phyloP scores from a whole-genome alignment of 2,888 invertebrate genomes.

The Stenodera caucasica region DNA sequence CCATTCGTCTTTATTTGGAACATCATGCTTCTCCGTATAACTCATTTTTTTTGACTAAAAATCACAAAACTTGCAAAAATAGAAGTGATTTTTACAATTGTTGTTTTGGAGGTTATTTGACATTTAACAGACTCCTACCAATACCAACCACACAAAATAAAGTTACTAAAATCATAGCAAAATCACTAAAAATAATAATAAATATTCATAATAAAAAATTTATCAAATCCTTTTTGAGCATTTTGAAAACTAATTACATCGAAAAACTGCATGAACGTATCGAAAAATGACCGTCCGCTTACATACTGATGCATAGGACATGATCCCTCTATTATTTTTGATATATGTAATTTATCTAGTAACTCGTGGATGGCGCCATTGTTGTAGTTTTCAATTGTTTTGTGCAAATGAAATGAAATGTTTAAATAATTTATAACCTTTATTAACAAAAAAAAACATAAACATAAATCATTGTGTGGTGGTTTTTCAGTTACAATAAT shows the following conservation, averaged over 20 bases:
- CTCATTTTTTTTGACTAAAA: slow-evolving; percentile 51
- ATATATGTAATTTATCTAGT: too few species aligned
- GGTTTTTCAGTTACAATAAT: background rate
- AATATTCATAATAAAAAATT: too few species aligned
- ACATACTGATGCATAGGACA: too few species aligned
- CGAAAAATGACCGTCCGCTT: too few species aligned
- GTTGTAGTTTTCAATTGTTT: background rate
- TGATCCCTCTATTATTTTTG: too few species aligned
- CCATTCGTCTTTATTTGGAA: slow-evolving; percentile 70
- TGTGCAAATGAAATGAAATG: background rate
- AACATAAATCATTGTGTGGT: background rate
- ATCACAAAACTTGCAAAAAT: background rate
- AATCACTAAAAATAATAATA: background rate
- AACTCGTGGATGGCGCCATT: background rate
- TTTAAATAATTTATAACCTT: background rate
- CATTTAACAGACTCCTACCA: background rate
- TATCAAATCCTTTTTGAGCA: too few species aligned
- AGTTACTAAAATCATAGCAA: background rate
- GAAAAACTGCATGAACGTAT: too few species aligned
- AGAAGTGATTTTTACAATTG: background rate
- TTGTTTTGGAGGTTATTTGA: slow-evolving; percentile 5
- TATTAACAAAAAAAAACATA: background rate
- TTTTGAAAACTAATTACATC: too few species aligned
- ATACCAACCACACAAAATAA: too few species aligned
- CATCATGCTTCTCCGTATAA: slow-evolving; percentile 58